Base-by-base conservation (phyloP, 2,113 vertebrate genomes). In the Hypocryptadius cinnamomeus region DNA sequence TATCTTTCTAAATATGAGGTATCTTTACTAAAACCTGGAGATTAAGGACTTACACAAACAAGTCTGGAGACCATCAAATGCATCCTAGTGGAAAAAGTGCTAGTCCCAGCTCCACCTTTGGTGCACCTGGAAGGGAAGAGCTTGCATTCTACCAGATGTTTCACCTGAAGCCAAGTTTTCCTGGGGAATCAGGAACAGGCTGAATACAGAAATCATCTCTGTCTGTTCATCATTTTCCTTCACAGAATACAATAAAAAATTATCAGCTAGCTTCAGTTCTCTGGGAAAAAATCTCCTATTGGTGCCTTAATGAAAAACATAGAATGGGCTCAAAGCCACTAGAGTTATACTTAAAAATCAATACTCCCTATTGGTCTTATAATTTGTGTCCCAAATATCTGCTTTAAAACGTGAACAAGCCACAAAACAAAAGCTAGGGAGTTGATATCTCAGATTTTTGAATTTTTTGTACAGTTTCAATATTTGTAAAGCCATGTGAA, bases 221-320 rank as follows among this genome's bases (percentile, higher is more conserved):
- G 50, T 82, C 90, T 73, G 73, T 81, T 80, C 83, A 74, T 63
- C 80, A 30, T 54, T 44, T 59, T 85, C 61, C 80, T 92, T 76
- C 53, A 21, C 57, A 74, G 90, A 74, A 47, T n/a, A 85, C 86
- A 95, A 19, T 33, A 80, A 81, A 54, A 92, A 95, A 94, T 85
- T 80, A 95, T 85, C 78, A 76, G 45, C 48, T 53, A 68, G 59
- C 35, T 79, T 91, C 79, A 59, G 63, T 89, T 80, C 76, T 87
- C 71, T 70, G 51, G 60, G 87, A 85, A 94, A 94, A 95, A 95
- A 89, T 79, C 59, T 85, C 63, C 13, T 3, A 80, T 22, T 91
- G 91, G 91, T 78, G 79, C 60, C 68, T 71, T 95, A 96, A 94
- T 94, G 95, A 94, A 95, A 97, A 96, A 94, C 85, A 95, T 48